Evolutionary conservation across 2,113 vertebrate species (phyloP).

Genomic region (Numida meleagris): DNA sequence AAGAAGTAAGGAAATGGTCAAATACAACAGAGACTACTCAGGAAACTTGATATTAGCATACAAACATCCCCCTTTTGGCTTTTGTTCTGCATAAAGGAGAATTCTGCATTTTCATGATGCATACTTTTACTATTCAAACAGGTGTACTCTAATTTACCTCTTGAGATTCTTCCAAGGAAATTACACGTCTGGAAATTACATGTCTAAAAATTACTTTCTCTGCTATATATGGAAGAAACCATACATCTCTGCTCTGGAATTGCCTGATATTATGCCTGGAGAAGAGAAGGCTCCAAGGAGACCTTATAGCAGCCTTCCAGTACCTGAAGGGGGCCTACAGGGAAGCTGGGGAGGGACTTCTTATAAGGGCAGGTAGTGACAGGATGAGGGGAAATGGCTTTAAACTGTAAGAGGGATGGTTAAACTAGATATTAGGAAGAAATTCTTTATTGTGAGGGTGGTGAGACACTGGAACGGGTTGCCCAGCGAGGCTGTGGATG

Average conservation of each 20-base stretch:
- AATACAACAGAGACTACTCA: not conserved
- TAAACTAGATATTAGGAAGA: too few relatives aligned
- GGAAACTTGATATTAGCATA: not conserved
- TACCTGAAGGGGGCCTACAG: too few relatives aligned
- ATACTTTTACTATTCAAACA: not conserved
- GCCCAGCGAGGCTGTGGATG: too few relatives aligned
- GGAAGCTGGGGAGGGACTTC: too few relatives aligned
- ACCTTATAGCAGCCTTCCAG: too few relatives aligned
- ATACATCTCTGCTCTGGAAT: not conserved
- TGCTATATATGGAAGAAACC: not conserved
- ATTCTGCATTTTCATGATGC: not conserved
- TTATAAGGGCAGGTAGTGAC: too few relatives aligned
- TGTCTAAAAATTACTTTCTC: not conserved
- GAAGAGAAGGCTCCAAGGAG: too few relatives aligned
- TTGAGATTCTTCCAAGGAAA: not conserved
- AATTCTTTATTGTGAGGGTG: too few relatives aligned
- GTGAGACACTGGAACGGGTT: too few relatives aligned
- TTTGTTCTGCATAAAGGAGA: not conserved
- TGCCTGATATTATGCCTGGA: not conserved
- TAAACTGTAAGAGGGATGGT: too few relatives aligned
- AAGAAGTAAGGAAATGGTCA: not conserved
- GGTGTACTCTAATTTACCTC: not conserved
- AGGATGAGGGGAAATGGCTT: too few relatives aligned
- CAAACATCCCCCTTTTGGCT: not conserved
- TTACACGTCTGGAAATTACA: not conserved